Evolutionary conservation across 2,113 vertebrate species (phyloP).

Genomic region (Lepisosteus osseus): DNA sequence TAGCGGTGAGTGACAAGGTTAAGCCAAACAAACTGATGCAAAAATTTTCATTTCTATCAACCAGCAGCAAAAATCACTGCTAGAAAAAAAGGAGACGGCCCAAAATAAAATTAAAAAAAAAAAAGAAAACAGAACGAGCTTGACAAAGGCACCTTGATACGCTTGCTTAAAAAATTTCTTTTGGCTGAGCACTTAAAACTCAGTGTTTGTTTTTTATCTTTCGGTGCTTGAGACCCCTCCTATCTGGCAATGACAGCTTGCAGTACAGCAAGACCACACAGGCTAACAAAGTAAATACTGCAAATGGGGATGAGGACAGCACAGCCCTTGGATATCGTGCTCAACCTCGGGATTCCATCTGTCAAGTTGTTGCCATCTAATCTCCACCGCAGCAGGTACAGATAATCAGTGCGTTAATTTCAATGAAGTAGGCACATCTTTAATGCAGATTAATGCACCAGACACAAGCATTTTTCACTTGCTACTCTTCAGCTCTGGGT

Average conservation of each 20-base stretch:
- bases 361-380: not conserved
- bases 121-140: not conserved
- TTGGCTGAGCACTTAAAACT: not conserved
- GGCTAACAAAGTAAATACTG: not conserved
- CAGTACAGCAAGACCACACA: constrained; percentile 2
- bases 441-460: not conserved
- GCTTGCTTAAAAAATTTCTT: not conserved
- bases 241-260: not conserved
- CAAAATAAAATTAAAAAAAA: not conserved
- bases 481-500: constrained; percentile 1
- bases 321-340: not conserved
- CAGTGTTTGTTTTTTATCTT: not conserved
- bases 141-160: not conserved
- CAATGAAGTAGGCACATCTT: not conserved
- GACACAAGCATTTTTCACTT: not conserved
- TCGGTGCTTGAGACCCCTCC: not conserved
- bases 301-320: not conserved
- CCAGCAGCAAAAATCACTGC: not conserved
- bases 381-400: not conserved
- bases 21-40: not conserved
- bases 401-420: constrained; percentile 3
- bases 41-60: not conserved
- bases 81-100: not conserved
- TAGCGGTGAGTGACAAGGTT: not conserved
- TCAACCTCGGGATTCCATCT: not conserved